Evolutionary conservation across 2,113 vertebrate species (phyloP), one percentile per base, ranked within the genome.

Genomic region (Parus major): DNA sequence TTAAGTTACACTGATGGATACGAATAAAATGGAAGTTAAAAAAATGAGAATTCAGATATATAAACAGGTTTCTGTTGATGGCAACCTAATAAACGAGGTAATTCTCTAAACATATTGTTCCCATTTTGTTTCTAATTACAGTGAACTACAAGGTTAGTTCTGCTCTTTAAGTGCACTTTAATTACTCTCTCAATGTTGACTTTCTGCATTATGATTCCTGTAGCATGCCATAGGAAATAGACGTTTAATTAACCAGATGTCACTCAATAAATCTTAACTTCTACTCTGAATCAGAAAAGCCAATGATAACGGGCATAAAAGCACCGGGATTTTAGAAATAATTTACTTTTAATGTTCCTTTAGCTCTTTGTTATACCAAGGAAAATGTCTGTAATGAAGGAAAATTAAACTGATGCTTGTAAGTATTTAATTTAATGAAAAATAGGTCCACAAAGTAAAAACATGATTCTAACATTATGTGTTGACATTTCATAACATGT

Each of bases 191-290:
- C 94, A 96, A 31, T 97, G 94, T 97, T 97, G 94, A 97, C 94
- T 98, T 95, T 95, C 96, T 97, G 64, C 93, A 79, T 98, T 98
- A 97, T 93, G 96, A 97, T 96, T 90, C 82, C 69, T 97, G 97
- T 94, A 97, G 96, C 72, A 96, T 23, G 2, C 65, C 85, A 77
- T 87, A 97, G 93, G 94, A 98, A 97, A 96, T 65, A 98, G 96
- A 97, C 52, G 31, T 98, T 97, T 97, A 98, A 98, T 98, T 98
- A 98, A 97, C 97, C 96, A 98, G 96, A 97, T 97, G 97, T 95
- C 97, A 97, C 87, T 97, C 96, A 94, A 95, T 97, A 98, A 98
- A 97, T 98, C 96, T 96, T 93, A 96, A 96, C 86, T 91, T 96
- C 97, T 97, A 70, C 82, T 96, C 64, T 92, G 78, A 91, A 93